Percentiles rank a stretch among this genome's conserved stretches.
These are phyloP conservation scores for Corapipo altera DNA, from an alignment of 2,113 vertebrate genomes.

Conservation along the genomic window DNA sequence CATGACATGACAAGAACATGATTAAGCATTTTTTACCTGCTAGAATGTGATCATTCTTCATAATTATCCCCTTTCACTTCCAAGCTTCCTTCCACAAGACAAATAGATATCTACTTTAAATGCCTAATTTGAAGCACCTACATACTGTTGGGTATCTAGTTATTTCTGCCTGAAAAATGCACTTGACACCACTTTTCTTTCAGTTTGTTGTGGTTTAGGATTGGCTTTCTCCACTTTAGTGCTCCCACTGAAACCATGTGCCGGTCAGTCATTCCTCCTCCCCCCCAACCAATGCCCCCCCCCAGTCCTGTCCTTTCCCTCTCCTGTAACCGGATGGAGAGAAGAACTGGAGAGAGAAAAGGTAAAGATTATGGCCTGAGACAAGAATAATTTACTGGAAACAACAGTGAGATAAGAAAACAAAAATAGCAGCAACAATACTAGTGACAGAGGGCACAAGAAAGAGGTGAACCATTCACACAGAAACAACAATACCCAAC, in stretches of 20 bases:
- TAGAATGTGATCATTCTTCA: background rate
- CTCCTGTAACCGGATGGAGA: background rate
- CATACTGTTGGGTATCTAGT: background rate
- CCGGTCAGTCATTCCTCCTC: background rate
- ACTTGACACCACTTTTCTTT: background rate
- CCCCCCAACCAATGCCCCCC: too few species aligned
- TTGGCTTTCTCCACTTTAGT: background rate
- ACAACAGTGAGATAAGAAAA: background rate
- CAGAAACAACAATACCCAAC: background rate
- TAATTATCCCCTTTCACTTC: slow-evolving; percentile 4
- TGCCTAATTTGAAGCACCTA: background rate
- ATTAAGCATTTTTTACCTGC: background rate
- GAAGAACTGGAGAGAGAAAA: background rate
- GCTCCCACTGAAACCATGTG: background rate
- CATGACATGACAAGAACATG: background rate
- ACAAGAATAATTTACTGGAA: background rate
- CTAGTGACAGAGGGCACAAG: background rate
- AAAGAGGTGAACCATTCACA: background rate
- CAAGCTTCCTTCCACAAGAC: background rate
- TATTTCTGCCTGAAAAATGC: background rate
- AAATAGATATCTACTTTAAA: background rate
- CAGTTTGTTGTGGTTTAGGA: background rate
- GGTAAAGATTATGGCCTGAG: background rate
- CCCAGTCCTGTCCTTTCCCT: background rate
- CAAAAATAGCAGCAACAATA: background rate